A percentile compares a stretch with the other conserved stretches of the same genome.
phyloP scores from a whole-genome alignment of 1,140 invertebrate species.

The Drosophila carrolli region DNA sequence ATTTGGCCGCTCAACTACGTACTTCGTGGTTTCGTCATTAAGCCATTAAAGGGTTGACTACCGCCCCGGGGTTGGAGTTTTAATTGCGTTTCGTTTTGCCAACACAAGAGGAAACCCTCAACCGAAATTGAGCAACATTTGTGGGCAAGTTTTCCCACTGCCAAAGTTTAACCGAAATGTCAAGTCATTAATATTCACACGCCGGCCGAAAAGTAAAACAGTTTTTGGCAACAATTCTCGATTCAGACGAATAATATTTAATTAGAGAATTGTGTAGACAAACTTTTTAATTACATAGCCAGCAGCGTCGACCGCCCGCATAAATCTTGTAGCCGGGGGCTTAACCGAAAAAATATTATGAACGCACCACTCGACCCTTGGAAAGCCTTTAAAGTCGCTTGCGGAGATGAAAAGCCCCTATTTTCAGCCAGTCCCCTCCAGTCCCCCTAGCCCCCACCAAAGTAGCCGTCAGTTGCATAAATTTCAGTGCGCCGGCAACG shows the following conservation, averaged over 20 bases:
- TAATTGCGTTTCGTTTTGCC: constrained; percentile 53
- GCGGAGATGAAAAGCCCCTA: neutral
- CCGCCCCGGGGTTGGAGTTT: constrained; percentile 9
- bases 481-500: constrained; percentile 76
- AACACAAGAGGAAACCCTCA: constrained; percentile 20
- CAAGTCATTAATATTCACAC: constrained; percentile 78
- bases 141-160: constrained; percentile 45
- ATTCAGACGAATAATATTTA: constrained; percentile 74
- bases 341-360: constrained; percentile 39
- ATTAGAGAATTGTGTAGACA: constrained; percentile 81
- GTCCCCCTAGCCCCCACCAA: neutral
- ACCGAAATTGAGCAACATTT: constrained; percentile 77
- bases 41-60: constrained; percentile 63
- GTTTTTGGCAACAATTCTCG: constrained; percentile 32
- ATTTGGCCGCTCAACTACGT: constrained; percentile 75
- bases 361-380: constrained; percentile 8
- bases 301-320: constrained; percentile 45
- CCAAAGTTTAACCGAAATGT: constrained; percentile 60
- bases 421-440: neutral
- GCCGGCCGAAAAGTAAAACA: constrained; percentile 32
- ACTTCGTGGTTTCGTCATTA: constrained; percentile 79
- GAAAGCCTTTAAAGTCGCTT: constrained; percentile 32
- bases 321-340: constrained; percentile 55
- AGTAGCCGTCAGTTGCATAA: constrained; percentile 76
- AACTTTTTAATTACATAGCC: constrained; percentile 74